These are phyloP conservation scores for Corythornis cristatus DNA, from an alignment of 2,113 vertebrate genomes.

Conservation along the genomic window DNA sequence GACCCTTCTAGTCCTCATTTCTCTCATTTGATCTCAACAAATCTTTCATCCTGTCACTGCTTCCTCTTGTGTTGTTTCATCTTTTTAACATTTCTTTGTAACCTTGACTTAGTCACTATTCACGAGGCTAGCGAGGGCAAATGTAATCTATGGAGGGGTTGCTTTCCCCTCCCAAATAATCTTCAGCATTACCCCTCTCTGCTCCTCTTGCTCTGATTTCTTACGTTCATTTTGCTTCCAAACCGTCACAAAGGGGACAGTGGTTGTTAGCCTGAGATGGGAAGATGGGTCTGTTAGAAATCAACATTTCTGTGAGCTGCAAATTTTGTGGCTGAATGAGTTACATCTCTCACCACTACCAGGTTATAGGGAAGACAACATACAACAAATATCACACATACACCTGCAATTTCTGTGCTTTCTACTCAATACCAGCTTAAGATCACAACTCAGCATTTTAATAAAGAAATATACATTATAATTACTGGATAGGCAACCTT, in stretches of 20 bases:
- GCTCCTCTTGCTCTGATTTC: conserved; percentile 40
- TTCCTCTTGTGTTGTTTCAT: conserved; percentile 21
- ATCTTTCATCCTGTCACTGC: conserved; percentile 43
- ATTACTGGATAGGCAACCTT: background rate
- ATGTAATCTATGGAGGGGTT: conserved; percentile 15
- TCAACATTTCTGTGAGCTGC: background rate
- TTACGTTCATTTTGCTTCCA: conserved; percentile 1
- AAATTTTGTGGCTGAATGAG: background rate
- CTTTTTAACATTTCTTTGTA: conserved; percentile 24
- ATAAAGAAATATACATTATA: background rate
- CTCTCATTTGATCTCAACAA: conserved; percentile 54
- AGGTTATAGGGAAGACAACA: background rate
- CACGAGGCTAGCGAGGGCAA: conserved; percentile 31
- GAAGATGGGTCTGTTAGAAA: conserved; percentile 2
- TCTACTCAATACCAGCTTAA: background rate
- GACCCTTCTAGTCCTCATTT: conserved; percentile 61
- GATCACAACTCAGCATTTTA: background rate
- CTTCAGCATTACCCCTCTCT: conserved; percentile 14
- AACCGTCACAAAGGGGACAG: background rate
- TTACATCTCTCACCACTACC: background rate
- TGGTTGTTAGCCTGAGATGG: background rate
- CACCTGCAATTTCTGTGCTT: background rate
- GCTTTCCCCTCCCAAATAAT: conserved; percentile 41
- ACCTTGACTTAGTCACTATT: conserved; percentile 22
- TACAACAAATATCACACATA: fast-evolving